Percentiles rank a stretch among this genome's conserved stretches.
Evolutionary conservation across 2,888 invertebrate genomes (phyloP).

Genomic region (Acanthococcus lagerstroemiae): DNA sequence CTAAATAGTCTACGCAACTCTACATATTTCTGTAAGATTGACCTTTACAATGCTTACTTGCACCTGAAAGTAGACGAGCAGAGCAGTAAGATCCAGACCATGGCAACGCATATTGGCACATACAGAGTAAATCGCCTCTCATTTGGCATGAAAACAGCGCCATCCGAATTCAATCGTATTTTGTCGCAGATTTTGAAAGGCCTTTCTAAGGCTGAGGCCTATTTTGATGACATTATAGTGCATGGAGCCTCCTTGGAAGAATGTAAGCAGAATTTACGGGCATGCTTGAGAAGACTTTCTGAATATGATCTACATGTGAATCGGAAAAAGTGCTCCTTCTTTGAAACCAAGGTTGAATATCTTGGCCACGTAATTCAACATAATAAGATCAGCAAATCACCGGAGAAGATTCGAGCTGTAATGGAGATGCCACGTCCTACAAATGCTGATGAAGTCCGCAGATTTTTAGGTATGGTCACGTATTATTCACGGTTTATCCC

Average conservation of each 20-base stretch:
- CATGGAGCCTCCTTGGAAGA: conserved; percentile 34
- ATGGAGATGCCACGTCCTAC: conserved; percentile 22
- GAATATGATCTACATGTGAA: conserved; percentile 30
- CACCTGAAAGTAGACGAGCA: conserved; percentile 32
- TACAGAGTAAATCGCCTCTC: conserved; percentile 35
- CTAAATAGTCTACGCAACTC: conserved; percentile 31
- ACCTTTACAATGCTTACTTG: conserved; percentile 35
- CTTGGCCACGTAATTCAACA: neutral
- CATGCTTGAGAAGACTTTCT: conserved; percentile 25
- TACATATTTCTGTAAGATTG: conserved; percentile 33
- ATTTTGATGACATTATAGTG: conserved; percentile 36
- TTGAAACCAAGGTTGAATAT: conserved; percentile 9
- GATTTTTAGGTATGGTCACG: conserved; percentile 34
- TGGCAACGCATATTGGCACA: conserved; percentile 36
- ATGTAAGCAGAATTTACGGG: conserved; percentile 23
- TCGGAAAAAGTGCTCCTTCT: conserved; percentile 32
- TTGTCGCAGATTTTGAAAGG: conserved; percentile 24
- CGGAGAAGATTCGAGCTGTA: conserved; percentile 28
- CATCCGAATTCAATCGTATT: conserved; percentile 32
- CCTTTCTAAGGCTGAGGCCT: conserved; percentile 13
- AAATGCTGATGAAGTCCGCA: conserved; percentile 31
- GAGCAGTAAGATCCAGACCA: conserved; percentile 35
- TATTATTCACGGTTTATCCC: conserved; percentile 36
- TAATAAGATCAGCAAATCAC: conserved; percentile 5
- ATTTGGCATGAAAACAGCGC: conserved; percentile 36